A percentile compares a stretch with the other conserved stretches of the same genome.
Conservation (phyloP, 1,140 invertebrate species). For the Samia ricini region DNA sequence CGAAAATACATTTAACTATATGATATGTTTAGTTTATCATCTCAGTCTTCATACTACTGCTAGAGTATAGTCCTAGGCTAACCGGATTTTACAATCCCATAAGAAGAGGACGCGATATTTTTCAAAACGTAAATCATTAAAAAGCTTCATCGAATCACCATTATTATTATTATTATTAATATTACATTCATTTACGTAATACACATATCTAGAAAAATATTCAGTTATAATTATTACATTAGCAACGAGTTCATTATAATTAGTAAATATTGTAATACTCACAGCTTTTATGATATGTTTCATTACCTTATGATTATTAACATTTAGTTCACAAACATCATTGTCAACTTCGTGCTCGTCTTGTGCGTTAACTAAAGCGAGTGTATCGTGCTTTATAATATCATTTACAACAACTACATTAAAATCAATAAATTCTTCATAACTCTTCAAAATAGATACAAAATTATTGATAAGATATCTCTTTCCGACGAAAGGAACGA, state of each 20-base stretch:
- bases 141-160: conserved; percentile 66
- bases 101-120: conserved; percentile 75
- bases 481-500: conserved; percentile 52
- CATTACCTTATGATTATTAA: conserved; percentile 65
- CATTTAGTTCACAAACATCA: conserved; percentile 57
- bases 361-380: conserved; percentile 68
- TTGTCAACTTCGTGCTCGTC: conserved; percentile 30
- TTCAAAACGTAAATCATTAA: conserved; percentile 63
- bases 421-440: conserved; percentile 62
- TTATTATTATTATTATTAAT: conserved; percentile 13
- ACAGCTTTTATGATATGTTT: conserved; percentile 75
- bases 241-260: conserved; percentile 70
- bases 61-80: conserved; percentile 74
- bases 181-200: conserved; percentile 64
- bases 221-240: conserved; percentile 71
- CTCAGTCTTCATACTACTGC: conserved; percentile 75
- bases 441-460: conserved; percentile 66
- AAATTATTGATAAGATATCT: conserved; percentile 65
- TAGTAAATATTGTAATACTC: conserved; percentile 75
- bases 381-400: conserved; percentile 61
- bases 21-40: conserved; percentile 72
- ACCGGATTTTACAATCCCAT: conserved; percentile 70
- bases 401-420: conserved; percentile 56
- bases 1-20: conserved; percentile 62
- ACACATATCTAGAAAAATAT: conserved; percentile 77